phyloP scores from a whole-genome alignment of 2,113 vertebrate species.

The Oxygymnocypris stewartii region DNA sequence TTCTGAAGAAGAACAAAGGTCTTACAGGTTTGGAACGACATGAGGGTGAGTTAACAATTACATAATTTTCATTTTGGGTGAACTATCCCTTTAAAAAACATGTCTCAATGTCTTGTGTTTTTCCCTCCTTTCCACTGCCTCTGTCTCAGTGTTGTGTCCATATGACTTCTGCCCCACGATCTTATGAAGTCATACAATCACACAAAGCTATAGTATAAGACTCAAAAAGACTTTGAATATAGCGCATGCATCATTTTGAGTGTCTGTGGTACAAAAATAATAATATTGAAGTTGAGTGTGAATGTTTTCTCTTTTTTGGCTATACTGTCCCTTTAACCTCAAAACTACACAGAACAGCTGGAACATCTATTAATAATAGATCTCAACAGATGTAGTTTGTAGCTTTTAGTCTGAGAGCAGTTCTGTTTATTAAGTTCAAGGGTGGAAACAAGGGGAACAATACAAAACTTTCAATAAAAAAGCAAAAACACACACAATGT shows the following conservation, averaged over 20 bases:
- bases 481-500: neutral
- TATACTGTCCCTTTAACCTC: neutral
- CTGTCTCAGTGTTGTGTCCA: too few species aligned
- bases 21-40: too few species aligned
- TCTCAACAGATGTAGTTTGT: neutral
- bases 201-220: neutral
- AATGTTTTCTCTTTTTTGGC: neutral
- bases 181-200: neutral
- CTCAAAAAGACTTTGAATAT: neutral
- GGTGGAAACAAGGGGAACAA: neutral
- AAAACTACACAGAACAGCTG: neutral
- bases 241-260: neutral
- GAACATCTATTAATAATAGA: neutral
- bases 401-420: neutral
- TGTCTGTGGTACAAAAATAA: neutral
- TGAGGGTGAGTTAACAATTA: too few species aligned
- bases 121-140: too few species aligned
- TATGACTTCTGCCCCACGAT: too few species aligned
- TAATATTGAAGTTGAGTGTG: neutral
- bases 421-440: neutral
- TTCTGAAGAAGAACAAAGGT: too few species aligned
- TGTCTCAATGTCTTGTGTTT: too few species aligned
- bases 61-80: too few species aligned
- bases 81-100: too few species aligned
- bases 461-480: neutral